Evolutionary conservation across 2,888 invertebrate genomes (phyloP), one percentile per base, ranked within the genome.

Genomic region (Gastrophysa polygoni): DNA sequence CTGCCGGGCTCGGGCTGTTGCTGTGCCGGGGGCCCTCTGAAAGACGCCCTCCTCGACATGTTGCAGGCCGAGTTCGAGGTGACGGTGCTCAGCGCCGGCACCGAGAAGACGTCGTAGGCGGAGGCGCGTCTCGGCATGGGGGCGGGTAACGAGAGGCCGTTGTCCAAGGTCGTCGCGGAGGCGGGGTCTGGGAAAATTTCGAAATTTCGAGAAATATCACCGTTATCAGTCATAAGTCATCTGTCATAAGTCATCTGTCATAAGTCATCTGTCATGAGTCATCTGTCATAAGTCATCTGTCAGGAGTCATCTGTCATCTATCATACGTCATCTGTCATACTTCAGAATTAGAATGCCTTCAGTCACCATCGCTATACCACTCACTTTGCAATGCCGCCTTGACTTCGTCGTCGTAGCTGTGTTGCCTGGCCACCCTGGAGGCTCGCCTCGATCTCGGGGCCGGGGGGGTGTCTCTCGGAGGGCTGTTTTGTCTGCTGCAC

Each of bases 361-460:
- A n/a, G n/a, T n/a, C n/a, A n/a, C n/a, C n/a, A n/a, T n/a, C n/a
- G n/a, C n/a, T n/a, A n/a, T n/a, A n/a, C n/a, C n/a, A n/a, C 29
- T 38, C 6, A 38, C 38, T n/a, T 38, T 38, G 70, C 29, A 78
- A 72, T 6, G 74, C 73, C 46, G 60, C 68, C 57, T 74, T 75
- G 68, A 87, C 84, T 76, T 93, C 93, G 71, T 93, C 93, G 75
- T 93, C 93, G 79, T 92, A 92, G 76, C 93, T 93, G 78, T 92
- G 91, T 77, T 93, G 93, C 11, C 93, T 83, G 16, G 87, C 85
- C 17, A 90, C 88, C 48, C 82, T 76, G 0, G 89, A 88, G 68
- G 87, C 88, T 59, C 88, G 82, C 17, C 89, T 82, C 10, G 85
- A 84, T 57, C 84, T 79, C 80, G 80, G 10, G 80, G 72, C 55